These are phyloP conservation scores for Sesamia nonagrioides DNA, from an alignment of 1,140 invertebrate species.

Conservation along the genomic window DNA sequence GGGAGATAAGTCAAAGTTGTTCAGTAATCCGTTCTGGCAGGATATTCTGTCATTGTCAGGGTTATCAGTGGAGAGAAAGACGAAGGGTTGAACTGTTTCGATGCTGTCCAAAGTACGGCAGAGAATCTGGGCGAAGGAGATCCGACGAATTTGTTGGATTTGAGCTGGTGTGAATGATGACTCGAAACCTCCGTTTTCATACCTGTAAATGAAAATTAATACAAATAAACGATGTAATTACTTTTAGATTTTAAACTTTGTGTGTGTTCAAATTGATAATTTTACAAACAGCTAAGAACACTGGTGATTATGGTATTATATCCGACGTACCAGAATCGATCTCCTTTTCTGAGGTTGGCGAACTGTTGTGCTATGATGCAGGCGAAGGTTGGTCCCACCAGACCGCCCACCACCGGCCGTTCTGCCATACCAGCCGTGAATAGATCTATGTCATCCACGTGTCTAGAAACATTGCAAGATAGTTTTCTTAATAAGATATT, in stretches of 20 bases:
- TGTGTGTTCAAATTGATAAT: background rate
- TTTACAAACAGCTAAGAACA: background rate
- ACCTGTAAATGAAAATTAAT: slow-evolving; percentile 76
- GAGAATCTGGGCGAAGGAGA: slow-evolving; percentile 94
- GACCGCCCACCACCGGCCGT: slow-evolving; percentile 92
- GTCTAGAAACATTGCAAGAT: slow-evolving; percentile 71
- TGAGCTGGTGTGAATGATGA: slow-evolving; percentile 94
- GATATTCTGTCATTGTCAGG: slow-evolving; percentile 90
- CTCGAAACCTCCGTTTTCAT: slow-evolving; percentile 92
- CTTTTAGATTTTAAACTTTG: too few species aligned
- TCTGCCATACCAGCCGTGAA: slow-evolving; percentile 96
- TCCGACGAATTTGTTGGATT: slow-evolving; percentile 94
- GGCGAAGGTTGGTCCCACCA: slow-evolving; percentile 98
- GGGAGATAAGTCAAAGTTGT: slow-evolving; percentile 90
- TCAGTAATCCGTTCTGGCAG: slow-evolving; percentile 91
- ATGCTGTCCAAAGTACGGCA: slow-evolving; percentile 94
- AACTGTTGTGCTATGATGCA: slow-evolving; percentile 98
- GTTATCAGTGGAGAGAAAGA: slow-evolving; percentile 91
- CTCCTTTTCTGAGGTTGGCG: slow-evolving; percentile 94
- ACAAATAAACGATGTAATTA: too few species aligned
- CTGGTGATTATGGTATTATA: too few species aligned
- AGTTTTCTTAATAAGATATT: background rate
- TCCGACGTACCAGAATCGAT: slow-evolving; percentile 94
- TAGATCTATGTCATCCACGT: slow-evolving; percentile 96
- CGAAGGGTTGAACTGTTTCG: slow-evolving; percentile 92